These are phyloP conservation scores for Drosophila siamana DNA, from an alignment of 2,888 invertebrate species.

Conservation along the genomic window DNA sequence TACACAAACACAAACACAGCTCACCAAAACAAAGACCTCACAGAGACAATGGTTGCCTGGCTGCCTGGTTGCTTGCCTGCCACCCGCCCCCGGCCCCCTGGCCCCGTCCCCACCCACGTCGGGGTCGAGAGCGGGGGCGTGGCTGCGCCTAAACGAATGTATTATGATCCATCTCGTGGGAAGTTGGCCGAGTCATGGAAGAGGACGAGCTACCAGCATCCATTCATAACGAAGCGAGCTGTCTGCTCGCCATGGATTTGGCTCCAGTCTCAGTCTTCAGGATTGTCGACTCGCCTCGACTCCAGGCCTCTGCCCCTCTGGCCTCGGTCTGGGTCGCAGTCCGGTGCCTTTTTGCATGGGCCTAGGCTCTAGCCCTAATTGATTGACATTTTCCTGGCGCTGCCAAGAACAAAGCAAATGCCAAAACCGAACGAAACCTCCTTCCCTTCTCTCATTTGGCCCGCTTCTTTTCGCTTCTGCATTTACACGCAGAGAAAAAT, in stretches of 20 bases:
- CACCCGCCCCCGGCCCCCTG: no score
- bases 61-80: no score
- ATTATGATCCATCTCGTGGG: neutral
- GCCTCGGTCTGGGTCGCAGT: neutral
- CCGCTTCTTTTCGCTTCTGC: slow-evolving; percentile 1
- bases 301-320: neutral
- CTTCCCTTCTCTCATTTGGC: neutral
- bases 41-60: slow-evolving; percentile 35
- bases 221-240: slow-evolving; percentile 1
- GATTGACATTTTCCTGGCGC: slow-evolving; percentile 80
- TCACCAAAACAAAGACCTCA: slow-evolving; percentile 48
- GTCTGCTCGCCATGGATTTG: slow-evolving; percentile 2
- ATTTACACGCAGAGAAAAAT: neutral
- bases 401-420: slow-evolving; percentile 37
- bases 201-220: neutral
- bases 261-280: neutral
- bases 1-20: slow-evolving; percentile 70
- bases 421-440: slow-evolving; percentile 13
- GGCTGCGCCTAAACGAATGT: slow-evolving; percentile 14
- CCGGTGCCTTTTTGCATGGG: neutral
- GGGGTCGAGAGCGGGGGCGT: no score
- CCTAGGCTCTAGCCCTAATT: slow-evolving; percentile 57
- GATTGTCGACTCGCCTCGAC: no score
- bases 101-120: no score
- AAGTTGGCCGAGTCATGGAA: no score